Percentiles rank a stretch among this genome's conserved stretches.
Conservation (phyloP, 2,113 vertebrate genomes). For the Chloebia gouldiae region DNA sequence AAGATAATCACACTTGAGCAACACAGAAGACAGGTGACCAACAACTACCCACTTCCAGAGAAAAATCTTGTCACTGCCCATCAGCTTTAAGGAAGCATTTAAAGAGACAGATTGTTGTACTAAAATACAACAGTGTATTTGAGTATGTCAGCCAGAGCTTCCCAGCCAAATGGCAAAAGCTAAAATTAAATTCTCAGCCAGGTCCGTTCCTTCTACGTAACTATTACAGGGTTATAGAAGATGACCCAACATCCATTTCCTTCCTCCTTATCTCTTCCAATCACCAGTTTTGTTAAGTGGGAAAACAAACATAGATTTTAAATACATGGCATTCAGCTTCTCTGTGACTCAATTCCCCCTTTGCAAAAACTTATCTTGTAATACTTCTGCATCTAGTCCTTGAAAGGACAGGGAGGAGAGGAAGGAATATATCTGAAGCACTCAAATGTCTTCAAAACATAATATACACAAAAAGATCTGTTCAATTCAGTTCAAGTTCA, state of each 20-base stretch:
- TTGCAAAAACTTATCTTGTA: background rate
- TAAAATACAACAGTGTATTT: background rate
- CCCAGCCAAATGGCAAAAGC: background rate
- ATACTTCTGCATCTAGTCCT: background rate
- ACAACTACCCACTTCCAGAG: background rate
- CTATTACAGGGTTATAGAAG: background rate
- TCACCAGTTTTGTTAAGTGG: background rate
- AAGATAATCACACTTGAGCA: background rate
- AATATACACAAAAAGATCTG: background rate
- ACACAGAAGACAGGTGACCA: background rate
- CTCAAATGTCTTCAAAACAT: background rate
- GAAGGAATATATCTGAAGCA: background rate
- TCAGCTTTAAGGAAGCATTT: background rate
- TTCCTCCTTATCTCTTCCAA: background rate
- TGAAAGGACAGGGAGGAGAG: background rate
- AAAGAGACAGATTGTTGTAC: background rate
- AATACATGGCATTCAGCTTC: background rate
- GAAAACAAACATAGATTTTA: background rate
- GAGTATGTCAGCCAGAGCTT: background rate
- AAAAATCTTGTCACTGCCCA: background rate
- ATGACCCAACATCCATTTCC: background rate
- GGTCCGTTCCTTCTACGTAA: background rate
- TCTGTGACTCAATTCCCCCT: background rate
- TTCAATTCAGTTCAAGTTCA: conserved; percentile 21
- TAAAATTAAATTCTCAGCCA: background rate